phyloP scores from a whole-genome alignment of 2,113 vertebrate genomes.

The Callospermophilus lateralis region DNA sequence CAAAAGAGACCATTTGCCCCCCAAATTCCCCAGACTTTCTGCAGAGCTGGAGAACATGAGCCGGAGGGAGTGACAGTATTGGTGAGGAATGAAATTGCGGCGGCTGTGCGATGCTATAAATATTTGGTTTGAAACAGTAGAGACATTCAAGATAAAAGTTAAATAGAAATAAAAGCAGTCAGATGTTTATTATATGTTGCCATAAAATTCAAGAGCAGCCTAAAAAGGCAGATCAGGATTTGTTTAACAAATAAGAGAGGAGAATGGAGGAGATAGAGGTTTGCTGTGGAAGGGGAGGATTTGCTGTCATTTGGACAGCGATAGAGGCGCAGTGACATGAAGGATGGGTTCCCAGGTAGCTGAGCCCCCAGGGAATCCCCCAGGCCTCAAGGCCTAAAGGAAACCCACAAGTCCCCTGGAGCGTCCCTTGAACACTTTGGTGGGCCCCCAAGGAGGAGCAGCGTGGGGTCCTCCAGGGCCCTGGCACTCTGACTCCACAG shows the following conservation, averaged over 20 bases:
- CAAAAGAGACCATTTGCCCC: background rate
- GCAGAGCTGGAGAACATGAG: conserved; percentile 45
- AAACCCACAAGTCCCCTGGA: background rate
- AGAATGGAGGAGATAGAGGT: conserved; percentile 81
- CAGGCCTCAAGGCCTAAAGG: background rate
- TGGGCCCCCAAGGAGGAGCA: background rate
- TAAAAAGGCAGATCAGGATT: conserved; percentile 89
- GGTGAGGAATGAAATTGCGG: conserved; percentile 74
- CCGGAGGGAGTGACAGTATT: conserved; percentile 77
- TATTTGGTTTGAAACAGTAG: conserved; percentile 88
- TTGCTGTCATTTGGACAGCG: conserved; percentile 81
- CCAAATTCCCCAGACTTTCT: background rate
- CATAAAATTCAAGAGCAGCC: conserved; percentile 88
- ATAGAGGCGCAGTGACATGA: conserved; percentile 62
- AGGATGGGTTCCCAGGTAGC: background rate
- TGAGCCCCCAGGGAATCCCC: background rate
- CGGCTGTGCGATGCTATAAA: conserved; percentile 84
- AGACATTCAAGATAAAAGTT: conserved; percentile 89
- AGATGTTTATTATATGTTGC: conserved; percentile 89
- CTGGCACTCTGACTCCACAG: background rate
- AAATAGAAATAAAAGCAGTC: conserved; percentile 90
- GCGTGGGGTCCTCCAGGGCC: too few relatives aligned
- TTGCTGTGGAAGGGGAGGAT: conserved; percentile 77
- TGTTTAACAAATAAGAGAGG: conserved; percentile 87
- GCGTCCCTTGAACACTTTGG: fast-evolving